Percentiles rank a stretch among this genome's conserved stretches.
phyloP scores from a whole-genome alignment of 2,797 vertebrate species.

The Rhincodon typus region DNA sequence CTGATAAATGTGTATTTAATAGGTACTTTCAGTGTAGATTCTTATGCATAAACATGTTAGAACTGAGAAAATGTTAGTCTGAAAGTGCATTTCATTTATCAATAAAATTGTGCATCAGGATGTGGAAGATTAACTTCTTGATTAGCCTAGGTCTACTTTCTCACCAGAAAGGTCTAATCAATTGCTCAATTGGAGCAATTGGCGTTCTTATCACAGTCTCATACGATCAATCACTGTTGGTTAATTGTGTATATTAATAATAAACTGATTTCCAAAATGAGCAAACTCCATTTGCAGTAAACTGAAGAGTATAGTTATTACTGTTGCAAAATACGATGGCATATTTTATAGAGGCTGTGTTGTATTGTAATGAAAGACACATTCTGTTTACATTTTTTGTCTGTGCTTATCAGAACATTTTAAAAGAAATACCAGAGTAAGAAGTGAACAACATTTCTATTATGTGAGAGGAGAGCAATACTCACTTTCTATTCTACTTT shows the following conservation, averaged over 20 bases:
- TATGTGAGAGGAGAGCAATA: no score
- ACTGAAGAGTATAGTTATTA: neutral
- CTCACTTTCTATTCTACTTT: no score
- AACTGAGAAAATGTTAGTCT: neutral
- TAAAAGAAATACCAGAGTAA: no score
- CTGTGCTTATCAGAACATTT: no score
- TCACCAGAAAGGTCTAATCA: neutral
- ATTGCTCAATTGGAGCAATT: neutral
- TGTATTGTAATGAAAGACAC: neutral
- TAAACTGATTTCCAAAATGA: neutral
- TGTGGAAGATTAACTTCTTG: neutral
- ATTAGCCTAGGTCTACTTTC: neutral
- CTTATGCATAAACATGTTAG: neutral
- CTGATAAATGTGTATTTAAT: neutral
- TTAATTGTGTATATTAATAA: neutral
- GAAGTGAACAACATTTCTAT: no score
- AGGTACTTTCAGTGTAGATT: neutral
- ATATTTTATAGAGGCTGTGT: neutral
- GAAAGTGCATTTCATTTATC: neutral
- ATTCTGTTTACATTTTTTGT: no score
- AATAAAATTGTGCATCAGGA: neutral
- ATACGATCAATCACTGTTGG: neutral
- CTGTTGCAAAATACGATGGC: neutral
- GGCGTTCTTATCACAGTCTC: neutral
- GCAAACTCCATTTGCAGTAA: neutral